Evolutionary conservation across 2,888 invertebrate genomes (phyloP), one percentile per base, ranked within the genome.

Genomic region (Cheilosia scutellata): DNA sequence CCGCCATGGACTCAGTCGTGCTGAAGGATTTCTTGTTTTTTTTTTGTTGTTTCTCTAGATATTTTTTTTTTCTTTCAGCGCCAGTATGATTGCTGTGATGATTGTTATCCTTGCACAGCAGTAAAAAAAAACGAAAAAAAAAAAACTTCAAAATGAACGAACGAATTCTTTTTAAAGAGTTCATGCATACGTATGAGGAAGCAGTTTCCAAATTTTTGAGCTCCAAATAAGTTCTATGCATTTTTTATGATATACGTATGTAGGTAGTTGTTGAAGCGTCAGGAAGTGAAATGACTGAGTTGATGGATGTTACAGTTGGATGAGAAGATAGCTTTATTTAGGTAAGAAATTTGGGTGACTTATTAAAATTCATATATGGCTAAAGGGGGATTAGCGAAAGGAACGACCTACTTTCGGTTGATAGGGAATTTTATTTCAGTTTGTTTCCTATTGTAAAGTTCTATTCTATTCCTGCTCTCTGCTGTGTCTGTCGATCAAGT

Each of bases 1-100:
- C 74, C 78, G 51, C 74, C 53, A 74, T 74, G 74, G 76, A 74
- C 29, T 55, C 77, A 77, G 70, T 77, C 70, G 55, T 55, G 77
- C 70, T 77, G 68, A 77, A 70, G 77, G 77, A 77, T 77, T 29
- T 55, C 29, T 62, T 51, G 55, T 16, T 70, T 53, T 62, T 44
- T 60, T 49, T 13, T 33, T 40, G 20, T 31, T 6, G 20, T 20
- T 20, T 20, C 20, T 20, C 20, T 20, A 20, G 20, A 7, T 16
- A 47, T 29, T 6, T 29, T 47, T 27, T 27, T 25, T 25, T 49
- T 16, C 33, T 25, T 25, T n/a, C 68, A 51, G 68, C 25, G 5
- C 13, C 62, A 68, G 55, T 51, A 60, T 60, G 68, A 77, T 68
- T 60, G 68, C 68, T 60, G 53, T 62, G 44, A 77, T 77, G 77